phyloP scores from a whole-genome alignment of 2,888 invertebrate genomes.

The Sarcophaga carnaria region DNA sequence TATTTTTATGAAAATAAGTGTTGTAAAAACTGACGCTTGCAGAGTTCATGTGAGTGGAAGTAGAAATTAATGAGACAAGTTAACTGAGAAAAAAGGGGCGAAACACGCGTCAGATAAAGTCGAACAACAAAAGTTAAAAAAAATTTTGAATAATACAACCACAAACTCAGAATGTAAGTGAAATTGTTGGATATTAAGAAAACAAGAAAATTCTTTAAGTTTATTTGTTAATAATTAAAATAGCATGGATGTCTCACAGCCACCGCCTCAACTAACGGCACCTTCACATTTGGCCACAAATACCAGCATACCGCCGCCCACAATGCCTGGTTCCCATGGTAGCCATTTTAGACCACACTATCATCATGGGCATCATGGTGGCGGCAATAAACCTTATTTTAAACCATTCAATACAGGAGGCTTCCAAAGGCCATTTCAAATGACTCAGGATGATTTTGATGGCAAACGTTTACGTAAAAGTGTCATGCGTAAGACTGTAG shows the following conservation, averaged over 20 bases:
- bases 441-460: slow-evolving; percentile 94
- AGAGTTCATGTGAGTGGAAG: not conserved
- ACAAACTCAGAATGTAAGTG: not conserved
- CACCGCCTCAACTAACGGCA: slow-evolving; percentile 78
- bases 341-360: slow-evolving; percentile 75
- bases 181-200: slow-evolving; percentile 4
- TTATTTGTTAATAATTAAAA: not conserved
- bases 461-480: slow-evolving; percentile 97
- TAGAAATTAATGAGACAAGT: slow-evolving; percentile 6
- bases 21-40: not conserved
- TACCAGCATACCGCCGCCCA: slow-evolving; percentile 76
- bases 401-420: slow-evolving; percentile 79
- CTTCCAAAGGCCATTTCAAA: slow-evolving; percentile 82
- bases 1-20: not conserved
- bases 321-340: slow-evolving; percentile 69
- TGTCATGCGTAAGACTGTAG: slow-evolving; percentile 98
- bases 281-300: slow-evolving; percentile 79
- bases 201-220: not conserved
- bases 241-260: slow-evolving; percentile 79
- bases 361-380: slow-evolving; percentile 79
- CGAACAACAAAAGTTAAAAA: not conserved
- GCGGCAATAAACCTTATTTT: slow-evolving; percentile 80
- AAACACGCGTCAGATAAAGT: slow-evolving; percentile 39
- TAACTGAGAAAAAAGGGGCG: slow-evolving; percentile 1
- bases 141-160: not conserved